Percentiles rank a stretch among this genome's conserved stretches.
phyloP scores from a whole-genome alignment of 2,797 vertebrate genomes.

The Halcyon leucocephala region DNA sequence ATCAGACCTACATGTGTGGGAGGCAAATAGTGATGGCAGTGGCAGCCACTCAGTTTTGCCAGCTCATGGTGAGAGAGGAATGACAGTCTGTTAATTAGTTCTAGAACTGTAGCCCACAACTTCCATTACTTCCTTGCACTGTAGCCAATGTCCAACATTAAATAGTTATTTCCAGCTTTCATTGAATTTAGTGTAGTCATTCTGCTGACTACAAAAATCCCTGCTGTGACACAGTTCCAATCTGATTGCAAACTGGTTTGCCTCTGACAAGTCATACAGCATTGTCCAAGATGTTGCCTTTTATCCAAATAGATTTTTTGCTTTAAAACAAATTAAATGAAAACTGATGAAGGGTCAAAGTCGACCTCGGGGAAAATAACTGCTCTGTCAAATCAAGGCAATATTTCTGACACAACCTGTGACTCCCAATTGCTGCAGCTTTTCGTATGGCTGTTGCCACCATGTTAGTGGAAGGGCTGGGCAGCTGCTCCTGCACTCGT shows the following conservation, averaged over 20 bases:
- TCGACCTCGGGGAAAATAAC: not conserved
- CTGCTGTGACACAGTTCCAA: not conserved
- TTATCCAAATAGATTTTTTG: not conserved
- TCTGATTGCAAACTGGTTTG: not conserved
- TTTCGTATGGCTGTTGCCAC: not conserved
- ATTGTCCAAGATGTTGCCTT: not conserved
- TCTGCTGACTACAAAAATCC: not conserved
- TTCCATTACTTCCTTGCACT: not conserved
- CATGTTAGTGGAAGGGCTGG: not conserved
- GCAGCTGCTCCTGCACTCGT: not conserved
- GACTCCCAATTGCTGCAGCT: not conserved
- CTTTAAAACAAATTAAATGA: not conserved
- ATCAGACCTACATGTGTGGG: not conserved
- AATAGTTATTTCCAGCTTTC: not conserved
- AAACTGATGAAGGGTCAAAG: not conserved
- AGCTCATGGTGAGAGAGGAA: not conserved
- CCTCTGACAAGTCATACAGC: not conserved
- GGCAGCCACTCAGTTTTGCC: not conserved
- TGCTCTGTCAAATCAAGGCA: not conserved
- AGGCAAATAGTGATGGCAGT: not conserved
- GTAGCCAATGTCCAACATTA: not conserved
- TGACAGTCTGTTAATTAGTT: not conserved
- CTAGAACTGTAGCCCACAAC: not conserved
- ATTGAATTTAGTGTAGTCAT: not conserved
- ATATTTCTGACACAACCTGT: not conserved